Base-by-base conservation (phyloP, 2,888 invertebrate species). In the Chaetogeoica ovagalla region DNA sequence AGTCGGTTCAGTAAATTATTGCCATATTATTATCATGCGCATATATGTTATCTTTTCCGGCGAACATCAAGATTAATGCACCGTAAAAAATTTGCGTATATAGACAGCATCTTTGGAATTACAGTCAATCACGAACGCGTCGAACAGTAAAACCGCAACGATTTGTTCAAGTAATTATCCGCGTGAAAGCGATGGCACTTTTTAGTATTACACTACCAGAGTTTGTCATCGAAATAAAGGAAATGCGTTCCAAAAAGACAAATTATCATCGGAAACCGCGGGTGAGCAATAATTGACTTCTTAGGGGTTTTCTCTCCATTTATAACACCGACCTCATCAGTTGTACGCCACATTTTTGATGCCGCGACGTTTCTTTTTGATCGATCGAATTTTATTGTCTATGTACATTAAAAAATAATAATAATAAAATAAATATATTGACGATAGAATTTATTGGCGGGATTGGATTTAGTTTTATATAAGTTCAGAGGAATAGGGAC, bases 251-350 rank as follows among this genome's bases (percentile, higher is more conserved):
- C 55, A 6, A 30, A 30, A 59, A 57, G 59, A 76, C 68, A 59
- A 76, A 77, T 77, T 68, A 13, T 9, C 17, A 17, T 77, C 69
- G 77, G 60, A 77, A 77, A 69, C 62, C 19, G 52, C 21, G 69
- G 68, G 60, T 17, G 60, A 37, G 9, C 2, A 77, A 55, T 55
- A 55, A 69, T 52, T 11, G 39, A 39, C 63, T 17, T 21, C 30
- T 62, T 39, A 2, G 21, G 37, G 63, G 55, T 55, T 65, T 74
- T 63, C 63, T 63, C 37, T 65, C 5, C 74, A 74, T 74, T 65
- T 74, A 52, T 74, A 21, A 74, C 55, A 15, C 52, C 30, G 15
- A n/a, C 48, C 62, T 13, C 43, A 62, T 62, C 72, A 71, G 60
- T 48, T 23, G 8, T 17, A 9, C 21, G 63, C 15, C 63, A 63